phyloP scores from a whole-genome alignment of 2,888 invertebrate species.

The Biston stratarius region DNA sequence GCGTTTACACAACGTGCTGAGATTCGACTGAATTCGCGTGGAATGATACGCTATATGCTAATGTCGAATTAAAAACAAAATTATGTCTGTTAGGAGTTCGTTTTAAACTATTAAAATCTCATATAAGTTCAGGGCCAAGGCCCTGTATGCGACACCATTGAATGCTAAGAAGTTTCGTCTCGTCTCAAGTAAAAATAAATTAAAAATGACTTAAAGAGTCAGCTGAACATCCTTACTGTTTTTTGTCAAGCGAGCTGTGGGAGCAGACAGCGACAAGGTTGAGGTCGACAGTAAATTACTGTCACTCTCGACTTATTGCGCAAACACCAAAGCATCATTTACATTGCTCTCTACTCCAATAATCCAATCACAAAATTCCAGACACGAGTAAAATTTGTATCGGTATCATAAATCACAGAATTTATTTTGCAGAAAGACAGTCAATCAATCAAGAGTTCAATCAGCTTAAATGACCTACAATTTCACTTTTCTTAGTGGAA shows the following conservation, averaged over 20 bases:
- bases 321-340: slow-evolving; percentile 60
- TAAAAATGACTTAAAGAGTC: neutral
- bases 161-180: no score
- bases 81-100: no score
- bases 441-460: slow-evolving; percentile 61
- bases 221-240: slow-evolving; percentile 23
- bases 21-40: no score
- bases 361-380: slow-evolving; percentile 39
- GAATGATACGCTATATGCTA: no score
- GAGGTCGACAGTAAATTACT: slow-evolving; percentile 73
- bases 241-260: slow-evolving; percentile 57
- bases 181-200: no score
- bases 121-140: no score
- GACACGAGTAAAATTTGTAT: slow-evolving; percentile 29
- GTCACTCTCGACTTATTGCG: slow-evolving; percentile 67
- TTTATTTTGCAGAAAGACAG: slow-evolving; percentile 56
- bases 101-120: no score
- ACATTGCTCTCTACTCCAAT: slow-evolving; percentile 47
- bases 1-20: no score
- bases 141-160: no score
- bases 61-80: no score
- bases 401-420: slow-evolving; percentile 54
- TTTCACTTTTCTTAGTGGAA: slow-evolving; percentile 67
- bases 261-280: slow-evolving; percentile 75
- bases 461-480: slow-evolving; percentile 63